Evolutionary conservation across 2,888 invertebrate genomes (phyloP).

Genomic region (Drosophila maculinotata): DNA sequence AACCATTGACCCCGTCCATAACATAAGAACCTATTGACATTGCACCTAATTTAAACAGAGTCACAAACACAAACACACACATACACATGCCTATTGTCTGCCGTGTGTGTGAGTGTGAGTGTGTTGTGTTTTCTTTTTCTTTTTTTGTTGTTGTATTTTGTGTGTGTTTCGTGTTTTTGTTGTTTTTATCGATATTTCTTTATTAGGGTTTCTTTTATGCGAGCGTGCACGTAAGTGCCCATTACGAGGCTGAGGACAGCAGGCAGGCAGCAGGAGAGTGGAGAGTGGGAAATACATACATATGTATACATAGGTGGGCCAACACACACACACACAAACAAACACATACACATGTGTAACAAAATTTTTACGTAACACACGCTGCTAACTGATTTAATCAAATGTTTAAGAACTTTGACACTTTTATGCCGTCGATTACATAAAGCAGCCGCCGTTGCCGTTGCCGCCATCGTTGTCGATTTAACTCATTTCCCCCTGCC

Average conservation of each 20-base stretch:
- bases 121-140: slow-evolving; percentile 41
- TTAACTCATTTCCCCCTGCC: slow-evolving; percentile 28
- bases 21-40: slow-evolving; percentile 58
- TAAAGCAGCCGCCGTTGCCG: slow-evolving; percentile 42
- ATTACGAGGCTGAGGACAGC: slow-evolving; percentile 40
- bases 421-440: slow-evolving; percentile 50
- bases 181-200: slow-evolving; percentile 78
- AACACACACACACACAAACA: slow-evolving; percentile 19
- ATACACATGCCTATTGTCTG: slow-evolving; percentile 20
- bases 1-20: slow-evolving; percentile 46
- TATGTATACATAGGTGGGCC: slow-evolving; percentile 14
- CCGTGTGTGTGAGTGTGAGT: slow-evolving; percentile 24
- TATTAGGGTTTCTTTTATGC: slow-evolving; percentile 79
- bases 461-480: slow-evolving; percentile 1
- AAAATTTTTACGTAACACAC: slow-evolving; percentile 69
- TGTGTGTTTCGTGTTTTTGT: slow-evolving; percentile 44
- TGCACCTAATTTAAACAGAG: slow-evolving; percentile 65
- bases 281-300: no score
- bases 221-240: slow-evolving; percentile 79
- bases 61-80: slow-evolving; percentile 28
- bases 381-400: slow-evolving; percentile 63
- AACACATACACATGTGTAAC: slow-evolving; percentile 18
- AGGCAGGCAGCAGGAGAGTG: slow-evolving; percentile 2
- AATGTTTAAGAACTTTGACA: slow-evolving; percentile 50
- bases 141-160: slow-evolving; percentile 24